Evolutionary conservation across 2,797 vertebrate species (phyloP).

Genomic region (Dromococcyx pavoninus): DNA sequence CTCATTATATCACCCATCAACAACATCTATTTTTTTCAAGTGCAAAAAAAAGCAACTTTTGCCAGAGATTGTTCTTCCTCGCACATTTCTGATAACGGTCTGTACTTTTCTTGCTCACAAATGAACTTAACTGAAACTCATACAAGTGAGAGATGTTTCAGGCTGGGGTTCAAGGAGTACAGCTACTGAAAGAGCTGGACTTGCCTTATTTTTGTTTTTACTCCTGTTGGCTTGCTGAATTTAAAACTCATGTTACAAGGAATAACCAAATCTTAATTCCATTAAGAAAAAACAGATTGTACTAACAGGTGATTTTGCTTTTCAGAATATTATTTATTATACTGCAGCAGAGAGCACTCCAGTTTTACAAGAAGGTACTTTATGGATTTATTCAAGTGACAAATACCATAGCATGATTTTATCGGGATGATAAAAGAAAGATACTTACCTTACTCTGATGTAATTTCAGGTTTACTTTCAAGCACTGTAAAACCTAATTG

Average conservation of each 20-base stretch:
- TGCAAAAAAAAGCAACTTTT: neutral
- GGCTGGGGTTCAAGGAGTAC: neutral
- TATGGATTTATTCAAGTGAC: neutral
- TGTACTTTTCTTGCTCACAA: neutral
- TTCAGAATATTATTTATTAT: neutral
- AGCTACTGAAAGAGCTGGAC: neutral
- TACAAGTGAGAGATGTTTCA: neutral
- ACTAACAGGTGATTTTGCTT: neutral
- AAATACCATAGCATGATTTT: neutral
- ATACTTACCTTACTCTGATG: neutral
- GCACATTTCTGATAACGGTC: neutral
- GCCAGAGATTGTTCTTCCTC: neutral
- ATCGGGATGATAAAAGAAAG: neutral
- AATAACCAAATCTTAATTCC: neutral
- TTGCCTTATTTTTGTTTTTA: neutral
- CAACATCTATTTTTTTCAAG: neutral
- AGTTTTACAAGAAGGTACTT: neutral
- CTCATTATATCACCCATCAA: neutral
- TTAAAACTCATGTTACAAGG: neutral
- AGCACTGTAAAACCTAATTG: neutral
- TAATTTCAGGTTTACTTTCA: conserved; percentile 3
- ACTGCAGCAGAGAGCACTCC: neutral
- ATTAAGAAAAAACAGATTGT: neutral
- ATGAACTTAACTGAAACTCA: neutral
- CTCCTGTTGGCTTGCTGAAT: neutral